These are phyloP conservation scores for Halcyon malimbica DNA, from an alignment of 2,113 vertebrate species.

Conservation along the genomic window DNA sequence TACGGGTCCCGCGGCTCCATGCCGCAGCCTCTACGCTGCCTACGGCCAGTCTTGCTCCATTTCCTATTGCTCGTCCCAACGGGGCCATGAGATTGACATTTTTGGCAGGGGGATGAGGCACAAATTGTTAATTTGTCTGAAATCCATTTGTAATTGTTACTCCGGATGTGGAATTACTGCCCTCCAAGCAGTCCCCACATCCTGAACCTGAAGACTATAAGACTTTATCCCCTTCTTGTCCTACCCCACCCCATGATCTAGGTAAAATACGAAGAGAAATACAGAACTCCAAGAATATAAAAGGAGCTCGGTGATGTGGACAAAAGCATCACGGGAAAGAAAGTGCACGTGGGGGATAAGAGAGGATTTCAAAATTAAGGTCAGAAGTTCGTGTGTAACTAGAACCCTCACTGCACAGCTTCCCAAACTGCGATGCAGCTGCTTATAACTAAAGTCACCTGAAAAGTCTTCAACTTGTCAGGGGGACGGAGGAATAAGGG, in stretches of 20 bases:
- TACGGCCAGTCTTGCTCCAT: slow-evolving; percentile 7
- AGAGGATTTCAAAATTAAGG: slow-evolving; percentile 42
- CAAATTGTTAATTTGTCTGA: slow-evolving; percentile 8
- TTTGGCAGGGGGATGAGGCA: slow-evolving; percentile 32
- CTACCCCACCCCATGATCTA: not conserved
- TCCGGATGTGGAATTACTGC: slow-evolving; percentile 36
- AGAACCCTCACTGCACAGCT: slow-evolving; percentile 38
- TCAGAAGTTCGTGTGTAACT: slow-evolving; percentile 59
- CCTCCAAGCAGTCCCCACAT: slow-evolving; percentile 20
- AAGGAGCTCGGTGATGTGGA: slow-evolving; percentile 47
- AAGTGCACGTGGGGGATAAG: slow-evolving; percentile 32
- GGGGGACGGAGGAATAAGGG: not conserved
- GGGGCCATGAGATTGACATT: not conserved
- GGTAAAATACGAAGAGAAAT: slow-evolving; percentile 43
- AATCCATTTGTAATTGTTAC: slow-evolving; percentile 53
- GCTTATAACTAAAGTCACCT: not conserved
- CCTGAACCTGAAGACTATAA: slow-evolving; percentile 70
- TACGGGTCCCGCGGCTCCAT: not conserved
- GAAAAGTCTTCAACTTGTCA: not conserved
- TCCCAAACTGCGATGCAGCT: slow-evolving; percentile 34
- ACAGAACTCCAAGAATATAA: slow-evolving; percentile 40
- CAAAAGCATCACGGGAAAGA: slow-evolving; percentile 47
- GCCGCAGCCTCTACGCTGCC: not conserved
- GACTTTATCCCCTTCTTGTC: not conserved
- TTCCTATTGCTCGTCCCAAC: slow-evolving; percentile 25